Base-by-base conservation (phyloP, 2,113 vertebrate genomes). In the Raphicerus campestris region DNA sequence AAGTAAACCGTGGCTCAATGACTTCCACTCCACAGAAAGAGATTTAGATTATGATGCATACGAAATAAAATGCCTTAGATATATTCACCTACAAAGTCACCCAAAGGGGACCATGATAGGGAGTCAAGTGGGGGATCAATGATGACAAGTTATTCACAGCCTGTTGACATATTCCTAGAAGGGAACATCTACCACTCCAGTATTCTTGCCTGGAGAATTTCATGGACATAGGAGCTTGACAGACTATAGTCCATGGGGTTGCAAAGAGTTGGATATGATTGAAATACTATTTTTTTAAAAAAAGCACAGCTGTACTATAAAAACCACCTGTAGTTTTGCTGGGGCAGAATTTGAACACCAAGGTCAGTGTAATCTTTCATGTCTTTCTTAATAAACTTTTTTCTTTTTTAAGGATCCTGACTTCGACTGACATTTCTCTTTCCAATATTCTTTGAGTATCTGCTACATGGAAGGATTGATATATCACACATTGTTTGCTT, bases 41-140 rank as follows among this genome's bases (percentile, higher is more conserved):
- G 94, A 94, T 98, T 97, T 96, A 98, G 78, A 73, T 53, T 60
- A 32, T 94, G 89, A 96, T 92, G 16, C 87, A 81, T 98, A 92
- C 20, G 55, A 97, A 97, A 61, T 85, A 98, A 96, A 94, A 83
- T 84, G 81, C 15, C 87, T 96, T 73, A 97, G 83, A 96, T 96
- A 87, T 30, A 92, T 14, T 73, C 53, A 16, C 66, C 28, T 24
- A 85, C 22, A 90, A 83, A 98, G 55, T 70, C 42, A 96, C 86
- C 83, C 42, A 0, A 3, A 92, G 77, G 89, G 80, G 95, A 86
- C 28, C 83, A 90, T 55, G 82, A 87, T 63, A 91, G 45, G 94
- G 93, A 88, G 93, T 97, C 96, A 97, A 95, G 75, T 85, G 24
- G 89, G 49, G 93, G 39, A 94, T 87, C 32, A 87, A 20, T 75